phyloP scores from a whole-genome alignment of 35 echinoderm and acorn worm genomes.

The Stichopus chloronotus region DNA sequence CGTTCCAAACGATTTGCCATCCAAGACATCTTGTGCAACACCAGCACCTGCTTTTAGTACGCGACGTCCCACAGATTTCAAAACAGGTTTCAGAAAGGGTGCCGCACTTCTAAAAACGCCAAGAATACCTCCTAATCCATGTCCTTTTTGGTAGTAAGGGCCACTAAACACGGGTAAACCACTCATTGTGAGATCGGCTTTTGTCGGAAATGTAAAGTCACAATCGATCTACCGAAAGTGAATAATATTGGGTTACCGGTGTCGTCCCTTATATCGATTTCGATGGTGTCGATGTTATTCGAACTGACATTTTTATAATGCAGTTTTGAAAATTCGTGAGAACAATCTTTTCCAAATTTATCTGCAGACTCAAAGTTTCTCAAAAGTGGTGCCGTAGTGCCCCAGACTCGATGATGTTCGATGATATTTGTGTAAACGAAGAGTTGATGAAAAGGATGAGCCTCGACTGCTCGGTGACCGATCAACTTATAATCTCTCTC shows the following conservation, averaged over 20 bases:
- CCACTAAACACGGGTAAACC: not conserved
- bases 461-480: not conserved
- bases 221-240: not conserved
- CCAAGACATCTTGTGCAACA: not conserved
- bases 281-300: not conserved
- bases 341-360: not conserved
- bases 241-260: not conserved
- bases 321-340: not conserved
- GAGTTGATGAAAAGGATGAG: not conserved
- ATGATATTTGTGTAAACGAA: not conserved
- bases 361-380: not conserved
- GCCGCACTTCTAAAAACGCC: not conserved
- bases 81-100: constrained; percentile 32
- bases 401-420: not conserved
- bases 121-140: constrained; percentile 4
- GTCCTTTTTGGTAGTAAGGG: constrained; percentile 17
- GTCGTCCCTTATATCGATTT: not conserved
- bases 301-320: not conserved
- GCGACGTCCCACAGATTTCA: no score
- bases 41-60: not conserved
- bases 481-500: not conserved
- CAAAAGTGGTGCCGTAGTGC: not conserved
- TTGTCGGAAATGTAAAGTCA: constrained; percentile 34
- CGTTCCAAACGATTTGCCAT: not conserved
- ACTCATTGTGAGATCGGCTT: not conserved